Evolutionary conservation across 2,113 vertebrate genomes (phyloP), one percentile per base, ranked within the genome.

Genomic region (Glareola pratincola): DNA sequence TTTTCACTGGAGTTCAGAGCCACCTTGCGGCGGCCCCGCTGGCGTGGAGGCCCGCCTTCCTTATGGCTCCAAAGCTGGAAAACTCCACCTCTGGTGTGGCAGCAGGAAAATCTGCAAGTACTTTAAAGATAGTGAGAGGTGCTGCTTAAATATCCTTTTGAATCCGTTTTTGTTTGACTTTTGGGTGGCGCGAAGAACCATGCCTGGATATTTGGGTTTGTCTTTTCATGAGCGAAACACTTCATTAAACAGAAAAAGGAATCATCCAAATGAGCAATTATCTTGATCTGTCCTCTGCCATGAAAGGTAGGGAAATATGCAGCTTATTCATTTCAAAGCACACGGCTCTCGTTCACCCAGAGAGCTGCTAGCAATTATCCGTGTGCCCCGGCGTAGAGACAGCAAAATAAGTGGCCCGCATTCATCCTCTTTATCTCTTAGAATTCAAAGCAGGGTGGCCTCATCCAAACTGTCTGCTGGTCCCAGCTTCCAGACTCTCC

Each of bases 1-100:
- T 74, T 92, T 94, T 43, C n/a, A 2, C 62, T 63, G 90, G 88
- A 50, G 56, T 82, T 88, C 63, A 82, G 91, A 75, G 96, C 95
- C 92, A 94, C 81, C 97, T 81, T 2, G 93, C 45, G 97, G 96
- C 45, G 0, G 14, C 48, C 6, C n/a, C 5, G 9, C 48, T 19
- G 14, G 18, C 14, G 1, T 5, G 51, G 51, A 14, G 19, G 32
- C 47, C 22, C 4, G 21, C 48, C 8, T 12, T 22, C 45, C 48
- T 2, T 0, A 5, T 3, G 2, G 20, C 60, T 18, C 50, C 48
- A 0, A 5, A 3, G 30, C 82, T 32, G 56, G 41, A 10, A 21
- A 53, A 21, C 54, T 4, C 20, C 43, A 1, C 43, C 48, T 43
- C n/a, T 21, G 59, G 14, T 20, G 12, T 9, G 3, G 21, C 53